Evolutionary conservation across 2,888 invertebrate genomes (phyloP).

Genomic region (Andrena minutula): DNA sequence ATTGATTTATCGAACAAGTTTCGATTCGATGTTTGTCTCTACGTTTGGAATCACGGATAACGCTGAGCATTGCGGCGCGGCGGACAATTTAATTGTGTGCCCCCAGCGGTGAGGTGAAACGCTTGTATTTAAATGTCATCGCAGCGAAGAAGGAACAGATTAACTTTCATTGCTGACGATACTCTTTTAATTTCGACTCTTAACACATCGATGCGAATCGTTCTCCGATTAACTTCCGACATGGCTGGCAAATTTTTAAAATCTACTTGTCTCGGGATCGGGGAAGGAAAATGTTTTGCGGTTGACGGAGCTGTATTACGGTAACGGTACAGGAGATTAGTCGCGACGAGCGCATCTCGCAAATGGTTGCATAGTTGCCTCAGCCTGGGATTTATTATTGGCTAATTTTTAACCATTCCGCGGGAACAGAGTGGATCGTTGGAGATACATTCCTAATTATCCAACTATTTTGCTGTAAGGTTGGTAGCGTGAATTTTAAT

Average conservation of each 20-base stretch:
- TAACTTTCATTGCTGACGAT: conserved; percentile 29
- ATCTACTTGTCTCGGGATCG: neutral
- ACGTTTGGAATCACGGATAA: neutral
- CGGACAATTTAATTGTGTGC: conserved; percentile 17
- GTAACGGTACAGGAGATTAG: conserved; percentile 56
- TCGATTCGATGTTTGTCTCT: conserved; percentile 10
- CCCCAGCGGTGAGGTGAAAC: conserved; percentile 16
- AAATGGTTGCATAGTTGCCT: conserved; percentile 2
- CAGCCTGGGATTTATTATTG: conserved; percentile 14
- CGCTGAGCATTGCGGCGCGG: neutral
- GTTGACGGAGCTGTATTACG: conserved; percentile 44
- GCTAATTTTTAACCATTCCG: conserved; percentile 11
- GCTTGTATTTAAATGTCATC: conserved; percentile 50
- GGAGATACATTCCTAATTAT: neutral
- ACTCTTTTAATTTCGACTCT: conserved; percentile 15
- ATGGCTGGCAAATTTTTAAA: neutral
- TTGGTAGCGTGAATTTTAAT: too few relatives aligned
- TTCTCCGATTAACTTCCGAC: neutral
- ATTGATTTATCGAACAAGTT: conserved; percentile 34
- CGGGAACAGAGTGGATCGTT: neutral
- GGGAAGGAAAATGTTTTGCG: conserved; percentile 43
- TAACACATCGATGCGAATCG: neutral
- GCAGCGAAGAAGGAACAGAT: conserved; percentile 22
- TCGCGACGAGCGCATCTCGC: conserved; percentile 41
- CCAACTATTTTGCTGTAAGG: too few relatives aligned